Conservation (phyloP, 2,888 invertebrate species). For the Agrotis ipsilon region DNA sequence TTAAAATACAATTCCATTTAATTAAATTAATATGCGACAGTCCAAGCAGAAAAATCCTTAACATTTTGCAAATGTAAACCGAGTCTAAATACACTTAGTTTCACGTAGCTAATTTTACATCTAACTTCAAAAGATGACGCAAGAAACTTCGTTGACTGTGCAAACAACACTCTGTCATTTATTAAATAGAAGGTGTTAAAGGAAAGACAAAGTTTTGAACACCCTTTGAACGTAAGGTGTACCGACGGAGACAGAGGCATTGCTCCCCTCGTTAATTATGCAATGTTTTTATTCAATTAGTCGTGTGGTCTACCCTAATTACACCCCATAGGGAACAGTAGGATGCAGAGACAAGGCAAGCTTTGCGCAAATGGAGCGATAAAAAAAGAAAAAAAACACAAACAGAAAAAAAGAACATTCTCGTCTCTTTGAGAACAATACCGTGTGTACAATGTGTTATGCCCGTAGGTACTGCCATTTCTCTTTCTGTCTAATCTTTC, state of each 20-base stretch:
- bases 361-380: constrained; percentile 82
- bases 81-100: constrained; percentile 31
- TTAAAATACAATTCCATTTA: not conserved
- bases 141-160: constrained; percentile 21
- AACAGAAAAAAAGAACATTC: constrained; percentile 72
- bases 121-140: constrained; percentile 37
- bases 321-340: constrained; percentile 76
- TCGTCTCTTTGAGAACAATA: constrained; percentile 82
- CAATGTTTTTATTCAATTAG: constrained; percentile 90
- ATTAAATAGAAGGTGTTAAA: constrained; percentile 62
- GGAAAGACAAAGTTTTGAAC: constrained; percentile 63
- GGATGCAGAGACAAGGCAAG: constrained; percentile 76
- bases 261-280: constrained; percentile 82
- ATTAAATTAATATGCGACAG: not conserved
- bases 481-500: constrained; percentile 87
- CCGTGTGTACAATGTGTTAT: constrained; percentile 77
- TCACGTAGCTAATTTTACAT: constrained; percentile 20
- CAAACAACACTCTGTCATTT: constrained; percentile 54
- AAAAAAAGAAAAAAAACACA: constrained; percentile 73
- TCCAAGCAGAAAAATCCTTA: constrained; percentile 11
- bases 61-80: constrained; percentile 26
- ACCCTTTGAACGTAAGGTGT: constrained; percentile 63
- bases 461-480: constrained; percentile 76
- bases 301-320: constrained; percentile 85
- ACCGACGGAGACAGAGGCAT: constrained; percentile 52